Percentiles rank a stretch among this genome's conserved stretches.
Evolutionary conservation across 1,140 invertebrate species (phyloP).

Genomic region (Leptonema lineaticorne): DNA sequence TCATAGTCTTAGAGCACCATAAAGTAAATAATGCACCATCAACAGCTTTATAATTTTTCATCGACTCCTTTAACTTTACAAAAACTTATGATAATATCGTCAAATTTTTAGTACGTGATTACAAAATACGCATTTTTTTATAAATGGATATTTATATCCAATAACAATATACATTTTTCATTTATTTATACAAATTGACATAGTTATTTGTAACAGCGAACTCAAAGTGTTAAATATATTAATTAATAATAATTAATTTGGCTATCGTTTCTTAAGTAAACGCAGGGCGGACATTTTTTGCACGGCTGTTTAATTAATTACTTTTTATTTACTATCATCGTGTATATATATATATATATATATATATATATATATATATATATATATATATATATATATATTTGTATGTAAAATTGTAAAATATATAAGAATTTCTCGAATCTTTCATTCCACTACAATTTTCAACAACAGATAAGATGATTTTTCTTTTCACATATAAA

Average conservation of each 20-base stretch:
- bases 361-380: too few species aligned
- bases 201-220: constrained; percentile 4
- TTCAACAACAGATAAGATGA: constrained; percentile 35
- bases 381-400: too few species aligned
- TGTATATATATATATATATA: too few species aligned
- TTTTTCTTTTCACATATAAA: constrained; percentile 39
- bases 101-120: too few species aligned
- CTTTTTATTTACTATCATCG: too few species aligned
- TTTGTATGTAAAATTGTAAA: constrained; percentile 37
- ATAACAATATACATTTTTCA: neutral
- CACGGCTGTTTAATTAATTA: constrained; percentile 2
- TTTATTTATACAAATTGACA: constrained; percentile 20
- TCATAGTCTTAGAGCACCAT: constrained; percentile 4
- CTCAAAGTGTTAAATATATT: constrained; percentile 22
- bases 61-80: neutral
- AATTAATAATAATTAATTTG: constrained; percentile 1
- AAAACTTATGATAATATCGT: neutral
- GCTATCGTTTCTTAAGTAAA: constrained; percentile 7
- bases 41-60: neutral
- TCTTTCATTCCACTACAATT: constrained; percentile 31
- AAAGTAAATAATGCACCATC: constrained; percentile 13
- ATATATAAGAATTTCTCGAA: constrained; percentile 39
- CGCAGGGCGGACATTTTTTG: constrained; percentile 13
- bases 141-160: neutral
- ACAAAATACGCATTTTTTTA: too few species aligned